Evolutionary conservation across 2,888 invertebrate species (phyloP).

Genomic region (Azorinus chamasolen): DNA sequence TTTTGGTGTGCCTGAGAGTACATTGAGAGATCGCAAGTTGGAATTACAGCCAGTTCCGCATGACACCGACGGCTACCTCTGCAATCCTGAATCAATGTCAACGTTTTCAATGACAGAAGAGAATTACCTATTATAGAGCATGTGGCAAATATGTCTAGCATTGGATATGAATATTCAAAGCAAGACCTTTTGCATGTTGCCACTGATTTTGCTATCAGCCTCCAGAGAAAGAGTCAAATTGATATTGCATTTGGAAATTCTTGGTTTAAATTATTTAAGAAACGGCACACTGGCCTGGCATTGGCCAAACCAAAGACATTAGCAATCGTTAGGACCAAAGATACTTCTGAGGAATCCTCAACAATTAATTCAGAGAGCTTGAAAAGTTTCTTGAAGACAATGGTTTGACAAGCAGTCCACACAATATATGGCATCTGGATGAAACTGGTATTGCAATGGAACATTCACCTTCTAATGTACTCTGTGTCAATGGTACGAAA

Average conservation of each 20-base stretch:
- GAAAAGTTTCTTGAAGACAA: background rate
- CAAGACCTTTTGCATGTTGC: too few relatives aligned
- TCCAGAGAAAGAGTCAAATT: background rate
- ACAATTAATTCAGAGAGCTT: constrained; percentile 20
- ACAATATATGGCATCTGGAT: constrained; percentile 30
- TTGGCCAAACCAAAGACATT: constrained; percentile 22
- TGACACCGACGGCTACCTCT: too few relatives aligned
- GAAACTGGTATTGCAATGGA: constrained; percentile 29
- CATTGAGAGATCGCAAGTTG: too few relatives aligned
- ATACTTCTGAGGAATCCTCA: constrained; percentile 19
- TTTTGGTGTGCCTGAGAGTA: too few relatives aligned
- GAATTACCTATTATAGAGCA: constrained; percentile 17
- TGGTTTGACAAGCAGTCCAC: constrained; percentile 1
- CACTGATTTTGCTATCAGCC: too few relatives aligned
- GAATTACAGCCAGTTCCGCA: too few relatives aligned
- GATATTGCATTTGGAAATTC: constrained; percentile 9
- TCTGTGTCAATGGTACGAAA: background rate
- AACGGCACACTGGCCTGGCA: constrained; percentile 14
- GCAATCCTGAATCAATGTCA: too few relatives aligned
- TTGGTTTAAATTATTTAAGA: constrained; percentile 34
- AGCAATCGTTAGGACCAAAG: constrained; percentile 19
- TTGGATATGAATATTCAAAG: too few relatives aligned
- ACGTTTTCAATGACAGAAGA: too few relatives aligned
- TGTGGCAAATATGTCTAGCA: constrained; percentile 24
- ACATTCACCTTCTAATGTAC: constrained; percentile 16